Evolutionary conservation across 1,140 invertebrate species (phyloP).

Genomic region (Drosophila setifemur): DNA sequence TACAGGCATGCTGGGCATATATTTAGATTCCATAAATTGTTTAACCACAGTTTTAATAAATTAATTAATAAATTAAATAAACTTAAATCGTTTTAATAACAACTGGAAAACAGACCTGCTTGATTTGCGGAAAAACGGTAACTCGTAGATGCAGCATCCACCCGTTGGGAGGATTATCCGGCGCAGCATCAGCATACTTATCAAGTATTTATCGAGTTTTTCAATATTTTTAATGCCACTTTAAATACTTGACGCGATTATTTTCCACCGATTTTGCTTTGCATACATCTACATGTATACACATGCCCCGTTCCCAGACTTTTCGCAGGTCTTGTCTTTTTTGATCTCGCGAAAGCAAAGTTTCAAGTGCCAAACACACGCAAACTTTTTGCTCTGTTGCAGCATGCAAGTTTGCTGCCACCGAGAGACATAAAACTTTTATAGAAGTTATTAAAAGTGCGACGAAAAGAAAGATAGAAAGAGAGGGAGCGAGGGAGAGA

Average conservation of each 20-base stretch:
- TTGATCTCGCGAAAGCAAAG: conserved; percentile 40
- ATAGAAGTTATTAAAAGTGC: conserved; percentile 76
- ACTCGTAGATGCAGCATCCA: conserved; percentile 27
- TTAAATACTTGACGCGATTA: conserved; percentile 79
- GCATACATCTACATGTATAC: conserved; percentile 36
- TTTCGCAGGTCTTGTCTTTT: conserved; percentile 10
- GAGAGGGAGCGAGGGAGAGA: neutral
- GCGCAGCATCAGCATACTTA: conserved; percentile 43
- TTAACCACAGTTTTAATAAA: too few relatives aligned
- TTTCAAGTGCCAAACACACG: conserved; percentile 79
- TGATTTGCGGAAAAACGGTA: conserved; percentile 43
- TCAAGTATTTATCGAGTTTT: conserved; percentile 79
- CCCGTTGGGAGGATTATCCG: conserved; percentile 20
- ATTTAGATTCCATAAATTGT: too few relatives aligned
- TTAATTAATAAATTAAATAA: too few relatives aligned
- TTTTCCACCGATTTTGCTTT: conserved; percentile 73
- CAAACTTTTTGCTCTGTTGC: conserved; percentile 62
- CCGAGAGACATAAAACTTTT: conserved; percentile 75
- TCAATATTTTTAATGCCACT: conserved; percentile 80
- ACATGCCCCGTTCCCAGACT: too few relatives aligned
- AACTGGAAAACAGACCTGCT: conserved; percentile 17
- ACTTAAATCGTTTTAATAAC: neutral
- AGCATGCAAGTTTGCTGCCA: conserved; percentile 64
- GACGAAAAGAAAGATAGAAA: conserved; percentile 28
- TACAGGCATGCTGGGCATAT: too few relatives aligned